Conservation (phyloP, 2,888 invertebrate genomes). For the Anarsia innoxiella region DNA sequence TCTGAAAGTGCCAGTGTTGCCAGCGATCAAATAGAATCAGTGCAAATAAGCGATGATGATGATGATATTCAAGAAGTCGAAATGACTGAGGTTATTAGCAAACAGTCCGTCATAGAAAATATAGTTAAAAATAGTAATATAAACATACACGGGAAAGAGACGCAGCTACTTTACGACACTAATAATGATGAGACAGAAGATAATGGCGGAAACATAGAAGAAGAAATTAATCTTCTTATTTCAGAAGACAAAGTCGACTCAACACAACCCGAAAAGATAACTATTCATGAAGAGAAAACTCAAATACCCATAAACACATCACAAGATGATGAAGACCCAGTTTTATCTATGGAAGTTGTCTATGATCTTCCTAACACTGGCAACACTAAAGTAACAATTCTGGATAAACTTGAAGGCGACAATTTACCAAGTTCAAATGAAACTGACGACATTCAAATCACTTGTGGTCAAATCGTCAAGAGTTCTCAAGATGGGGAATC, state of each 20-base stretch:
- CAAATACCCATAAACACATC: constrained; percentile 37
- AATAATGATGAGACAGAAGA: constrained; percentile 4
- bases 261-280: constrained; percentile 6
- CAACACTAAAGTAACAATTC: constrained; percentile 30
- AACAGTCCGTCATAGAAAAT: constrained; percentile 8
- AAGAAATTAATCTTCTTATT: constrained; percentile 1
- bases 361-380: constrained; percentile 43
- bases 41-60: constrained; percentile 34
- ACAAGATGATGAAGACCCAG: constrained; percentile 37
- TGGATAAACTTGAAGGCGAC: constrained; percentile 53
- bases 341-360: constrained; percentile 44
- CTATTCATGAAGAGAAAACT: constrained; percentile 40
- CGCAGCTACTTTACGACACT: background rate
- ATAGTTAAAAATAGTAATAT: background rate
- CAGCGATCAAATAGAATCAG: constrained; percentile 42
- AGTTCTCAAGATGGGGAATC: constrained; percentile 37
- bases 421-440: constrained; percentile 56
- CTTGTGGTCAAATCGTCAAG: constrained; percentile 49
- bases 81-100: constrained; percentile 8
- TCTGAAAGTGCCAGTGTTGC: constrained; percentile 45
- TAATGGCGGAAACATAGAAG: constrained; percentile 4
- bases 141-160: background rate
- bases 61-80: constrained; percentile 15
- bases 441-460: constrained; percentile 59
- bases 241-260: constrained; percentile 6